A percentile compares a stretch with the other conserved stretches of the same genome.
Conservation (phyloP, 2,888 invertebrate genomes). For the Epinotia brunnichana region DNA sequence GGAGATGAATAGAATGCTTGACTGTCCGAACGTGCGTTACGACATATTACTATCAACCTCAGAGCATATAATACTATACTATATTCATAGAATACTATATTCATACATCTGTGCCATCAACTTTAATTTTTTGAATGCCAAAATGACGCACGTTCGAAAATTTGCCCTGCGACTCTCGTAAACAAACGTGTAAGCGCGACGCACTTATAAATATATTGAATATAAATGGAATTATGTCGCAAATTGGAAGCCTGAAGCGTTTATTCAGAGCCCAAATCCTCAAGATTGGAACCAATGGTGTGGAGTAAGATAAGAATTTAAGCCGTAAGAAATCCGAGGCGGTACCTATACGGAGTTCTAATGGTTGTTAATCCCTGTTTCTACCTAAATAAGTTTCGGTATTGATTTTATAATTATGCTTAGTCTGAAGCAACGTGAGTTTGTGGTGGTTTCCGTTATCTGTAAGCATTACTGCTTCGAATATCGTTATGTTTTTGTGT, state of each 20-base stretch:
- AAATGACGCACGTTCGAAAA: too few relatives aligned
- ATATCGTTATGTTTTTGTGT: background rate
- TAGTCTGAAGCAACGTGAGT: conserved; percentile 14
- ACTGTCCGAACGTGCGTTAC: too few relatives aligned
- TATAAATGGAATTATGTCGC: conserved; percentile 1
- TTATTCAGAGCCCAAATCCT: background rate
- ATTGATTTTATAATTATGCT: conserved; percentile 30
- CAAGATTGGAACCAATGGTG: conserved; percentile 16
- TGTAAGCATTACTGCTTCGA: background rate
- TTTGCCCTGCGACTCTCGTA: background rate
- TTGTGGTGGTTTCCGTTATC: background rate
- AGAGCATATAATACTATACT: too few relatives aligned
- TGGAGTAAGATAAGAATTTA: conserved; percentile 16
- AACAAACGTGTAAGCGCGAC: background rate
- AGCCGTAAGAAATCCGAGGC: conserved; percentile 13
- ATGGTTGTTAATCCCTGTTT: conserved; percentile 30
- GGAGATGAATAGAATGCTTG: too few relatives aligned
- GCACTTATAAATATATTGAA: background rate
- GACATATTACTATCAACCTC: too few relatives aligned
- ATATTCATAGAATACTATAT: too few relatives aligned
- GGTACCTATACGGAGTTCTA: background rate
- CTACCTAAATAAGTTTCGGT: conserved; percentile 24
- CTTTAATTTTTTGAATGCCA: too few relatives aligned
- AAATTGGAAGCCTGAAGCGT: background rate
- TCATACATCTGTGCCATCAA: too few relatives aligned